These are phyloP conservation scores for Thelaira solivaga DNA, from an alignment of 2,888 invertebrate species.

Conservation along the genomic window DNA sequence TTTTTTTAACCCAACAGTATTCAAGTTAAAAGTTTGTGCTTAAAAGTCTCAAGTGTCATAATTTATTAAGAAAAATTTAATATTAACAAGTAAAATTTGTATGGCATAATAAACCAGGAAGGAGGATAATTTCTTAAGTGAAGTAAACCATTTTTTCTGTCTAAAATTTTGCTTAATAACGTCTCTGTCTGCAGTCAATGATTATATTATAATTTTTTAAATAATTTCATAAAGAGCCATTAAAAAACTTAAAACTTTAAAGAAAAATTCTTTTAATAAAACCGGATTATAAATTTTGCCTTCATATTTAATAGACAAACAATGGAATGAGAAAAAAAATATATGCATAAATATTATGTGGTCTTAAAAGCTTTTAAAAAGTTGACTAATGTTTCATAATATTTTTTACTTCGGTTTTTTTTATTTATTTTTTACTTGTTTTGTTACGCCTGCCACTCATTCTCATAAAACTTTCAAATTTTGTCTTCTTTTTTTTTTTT, in stretches of 20 bases:
- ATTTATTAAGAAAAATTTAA: neutral
- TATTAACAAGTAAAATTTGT: too few relatives aligned
- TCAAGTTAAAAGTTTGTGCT: neutral
- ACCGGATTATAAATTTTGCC: too few relatives aligned
- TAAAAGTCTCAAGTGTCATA: conserved; percentile 13
- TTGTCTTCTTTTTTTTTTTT: neutral
- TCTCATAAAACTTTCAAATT: conserved; percentile 26
- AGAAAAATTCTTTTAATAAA: too few relatives aligned
- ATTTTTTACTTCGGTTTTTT: neutral
- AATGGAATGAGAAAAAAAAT: conserved; percentile 7
- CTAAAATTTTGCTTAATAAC: too few relatives aligned
- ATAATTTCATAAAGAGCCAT: conserved; percentile 27
- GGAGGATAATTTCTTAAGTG: too few relatives aligned
- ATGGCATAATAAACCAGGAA: too few relatives aligned
- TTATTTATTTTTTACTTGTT: neutral
- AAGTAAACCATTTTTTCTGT: neutral
- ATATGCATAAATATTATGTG: conserved; percentile 7
- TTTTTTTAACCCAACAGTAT: neutral
- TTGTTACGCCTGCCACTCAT: conserved; percentile 4
- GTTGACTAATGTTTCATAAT: conserved; percentile 12
- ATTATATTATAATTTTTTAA: conserved; percentile 21
- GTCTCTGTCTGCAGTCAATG: too few relatives aligned
- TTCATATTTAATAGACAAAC: conserved; percentile 2
- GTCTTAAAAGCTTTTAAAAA: conserved; percentile 46
- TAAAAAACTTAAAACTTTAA: conserved; percentile 6